Percentiles rank a stretch among this genome's conserved stretches.
These are phyloP conservation scores for Myxocyprinus asiaticus DNA, from an alignment of 2,113 vertebrate genomes.

Conservation along the genomic window DNA sequence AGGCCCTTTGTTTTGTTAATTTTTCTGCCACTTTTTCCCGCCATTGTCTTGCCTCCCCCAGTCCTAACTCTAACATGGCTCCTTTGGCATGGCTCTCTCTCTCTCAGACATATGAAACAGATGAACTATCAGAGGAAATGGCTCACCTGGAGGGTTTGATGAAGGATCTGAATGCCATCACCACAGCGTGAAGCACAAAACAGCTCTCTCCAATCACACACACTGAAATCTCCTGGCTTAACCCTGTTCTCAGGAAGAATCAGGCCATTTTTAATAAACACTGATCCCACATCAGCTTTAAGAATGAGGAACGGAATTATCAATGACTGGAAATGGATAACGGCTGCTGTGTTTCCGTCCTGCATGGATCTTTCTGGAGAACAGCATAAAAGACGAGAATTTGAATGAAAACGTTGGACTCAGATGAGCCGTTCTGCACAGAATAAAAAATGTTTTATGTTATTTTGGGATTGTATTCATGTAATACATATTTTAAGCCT, in stretches of 20 bases:
- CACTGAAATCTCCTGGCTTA: neutral
- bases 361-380: slow-evolving; percentile 39
- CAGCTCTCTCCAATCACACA: neutral
- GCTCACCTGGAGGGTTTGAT: slow-evolving; percentile 98
- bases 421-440: slow-evolving; percentile 28
- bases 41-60: slow-evolving; percentile 8
- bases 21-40: neutral
- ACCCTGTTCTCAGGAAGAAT: slow-evolving; percentile 77
- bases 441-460: slow-evolving; percentile 49
- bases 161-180: slow-evolving; percentile 99
- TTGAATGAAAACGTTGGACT: slow-evolving; percentile 51
- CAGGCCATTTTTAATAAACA: slow-evolving; percentile 65
- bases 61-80: slow-evolving; percentile 43
- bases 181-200: slow-evolving; percentile 79
- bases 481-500: slow-evolving; percentile 18
- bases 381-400: neutral
- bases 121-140: slow-evolving; percentile 99
- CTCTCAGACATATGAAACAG: slow-evolving; percentile 89
- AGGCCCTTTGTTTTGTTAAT: neutral
- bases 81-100: slow-evolving; percentile 33
- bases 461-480: neutral
- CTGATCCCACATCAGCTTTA: slow-evolving; percentile 64
- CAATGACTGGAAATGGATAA: neutral
- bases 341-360: slow-evolving; percentile 53
- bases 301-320: slow-evolving; percentile 23